Evolutionary conservation across 2,888 invertebrate genomes (phyloP).

Genomic region (Pristionchus mayeri): DNA sequence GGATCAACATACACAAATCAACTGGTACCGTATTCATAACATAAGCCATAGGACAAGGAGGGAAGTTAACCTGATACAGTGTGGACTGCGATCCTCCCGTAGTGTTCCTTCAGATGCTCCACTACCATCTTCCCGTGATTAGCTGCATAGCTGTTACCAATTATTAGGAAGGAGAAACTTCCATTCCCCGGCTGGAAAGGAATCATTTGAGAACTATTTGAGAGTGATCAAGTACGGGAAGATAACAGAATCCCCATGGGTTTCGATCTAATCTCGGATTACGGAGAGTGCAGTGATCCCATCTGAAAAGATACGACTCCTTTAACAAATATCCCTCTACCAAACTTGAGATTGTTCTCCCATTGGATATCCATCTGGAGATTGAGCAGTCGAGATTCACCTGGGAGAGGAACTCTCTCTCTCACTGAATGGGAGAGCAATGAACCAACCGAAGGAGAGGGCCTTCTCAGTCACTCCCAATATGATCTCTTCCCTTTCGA

Average conservation of each 20-base stretch:
- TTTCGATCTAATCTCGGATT: conserved; percentile 7
- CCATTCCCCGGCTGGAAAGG: conserved; percentile 8
- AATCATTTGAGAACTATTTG: neutral
- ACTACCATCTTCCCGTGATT: conserved; percentile 36
- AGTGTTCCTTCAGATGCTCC: conserved; percentile 8
- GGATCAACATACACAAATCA: too few relatives aligned
- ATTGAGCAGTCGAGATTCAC: neutral
- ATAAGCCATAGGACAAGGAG: neutral
- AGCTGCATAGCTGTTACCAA: conserved; percentile 29
- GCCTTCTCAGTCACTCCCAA: neutral
- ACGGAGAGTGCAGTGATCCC: neutral
- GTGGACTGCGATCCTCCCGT: conserved; percentile 5
- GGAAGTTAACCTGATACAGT: conserved; percentile 13
- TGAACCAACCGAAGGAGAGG: neutral
- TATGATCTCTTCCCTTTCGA: neutral
- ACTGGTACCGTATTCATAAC: neutral
- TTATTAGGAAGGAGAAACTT: neutral
- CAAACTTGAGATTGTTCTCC: conserved; percentile 21
- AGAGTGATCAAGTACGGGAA: neutral
- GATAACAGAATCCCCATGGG: conserved; percentile 39
- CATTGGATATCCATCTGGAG: neutral
- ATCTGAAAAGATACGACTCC: neutral
- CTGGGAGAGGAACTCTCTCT: neutral
- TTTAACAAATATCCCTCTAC: neutral
- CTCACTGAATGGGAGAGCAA: too few relatives aligned